Evolutionary conservation across 64 coral and sea anemone genomes (phyloP), one percentile per base, ranked within the genome.

Genomic region (Cladopsammia gracilis): DNA sequence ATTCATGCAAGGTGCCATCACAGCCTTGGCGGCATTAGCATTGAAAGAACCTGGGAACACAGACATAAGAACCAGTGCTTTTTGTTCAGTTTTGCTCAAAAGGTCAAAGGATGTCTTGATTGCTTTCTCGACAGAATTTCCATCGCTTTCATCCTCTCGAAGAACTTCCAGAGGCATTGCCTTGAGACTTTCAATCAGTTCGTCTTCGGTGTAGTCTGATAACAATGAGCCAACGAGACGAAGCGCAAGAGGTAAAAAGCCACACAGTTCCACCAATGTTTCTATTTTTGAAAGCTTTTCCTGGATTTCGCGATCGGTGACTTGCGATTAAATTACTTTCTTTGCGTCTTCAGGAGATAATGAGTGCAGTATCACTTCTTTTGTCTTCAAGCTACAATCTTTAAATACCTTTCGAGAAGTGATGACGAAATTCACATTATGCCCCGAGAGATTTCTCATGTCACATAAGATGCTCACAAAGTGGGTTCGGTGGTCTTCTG

Each of bases 201-300:
- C 42, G 6, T 92, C 68, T 72, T 62, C 62, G 1, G 15, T 74
- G 79, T 42, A 92, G 57, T 85, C 78, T 58, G 69, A 85, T 26
- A 92, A 48, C 42, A 92, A 58, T 5, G 90, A 71, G 47, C 90
- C 69, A 51, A 83, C 68, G 50, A 93, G 78, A 58, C 83, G 68
- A 18, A 93, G 84, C 20, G 73, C 91, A 62, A 93, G 73, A 7
- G 91, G 91, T 12, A 65, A 48, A 57, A 26, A 15, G 13, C 75
- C 91, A 76, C 91, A 93, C 3, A 93, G 48, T 3, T 78, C 49
- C 10, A 64, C 91, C 24, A 93, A 18, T 25, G 61, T 70, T 23
- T 86, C 48, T 66, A 45, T 58, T 77, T 78, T 23, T 10, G 10
- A 23, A 0, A 48, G 46, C 24, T 51, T 65, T 2, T 70, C 15